Evolutionary conservation across 2,888 invertebrate genomes (phyloP), one percentile per base, ranked within the genome.

Genomic region (Ennomos erosarius): DNA sequence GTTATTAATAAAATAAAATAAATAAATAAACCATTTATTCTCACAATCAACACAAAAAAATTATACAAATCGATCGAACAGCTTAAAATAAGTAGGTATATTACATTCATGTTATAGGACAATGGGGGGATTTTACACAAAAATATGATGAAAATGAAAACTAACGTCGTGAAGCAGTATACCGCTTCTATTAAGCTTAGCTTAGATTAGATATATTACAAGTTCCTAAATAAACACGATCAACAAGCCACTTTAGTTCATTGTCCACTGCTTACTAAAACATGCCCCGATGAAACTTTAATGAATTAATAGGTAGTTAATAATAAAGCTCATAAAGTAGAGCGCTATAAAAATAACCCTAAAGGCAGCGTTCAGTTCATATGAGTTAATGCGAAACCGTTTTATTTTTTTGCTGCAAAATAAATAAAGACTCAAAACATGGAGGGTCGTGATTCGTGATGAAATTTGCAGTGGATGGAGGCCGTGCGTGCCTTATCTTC

Each of bases 401-500:
- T 71, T 76, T 71, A 73, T 71, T 75, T 80, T 82, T 81, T 76
- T 69, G 64, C 60, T 65, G 52, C 67, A 70, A 77, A 75, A 74
- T 77, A 80, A 82, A 83, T 81, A 85, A 79, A 84, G 76, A 78
- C 75, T 69, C 75, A 75, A 79, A 73, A 74, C 71, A 73, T 73
- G 62, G 76, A 76, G 79, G 76, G 78, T 73, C 75, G 78, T 82
- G 82, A 82, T 42, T 45, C 56, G 47, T 82, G 79, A 84, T 60
- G 51, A 68, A 85, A 86, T 83, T 84, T 76, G 75, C 84, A 76
- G 78, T 79, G 75, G 76, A 78, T 79, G 75, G 76, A 74, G 78
- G 77, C 73, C 79, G 81, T 83, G 87, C 88, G 88, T 90, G 90
- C 85, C 88, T 90, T 90, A 90, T 90, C 90, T 84, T 73, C 62